Conservation (phyloP, 2,113 vertebrate genomes). For the Aleadryas rufinucha region DNA sequence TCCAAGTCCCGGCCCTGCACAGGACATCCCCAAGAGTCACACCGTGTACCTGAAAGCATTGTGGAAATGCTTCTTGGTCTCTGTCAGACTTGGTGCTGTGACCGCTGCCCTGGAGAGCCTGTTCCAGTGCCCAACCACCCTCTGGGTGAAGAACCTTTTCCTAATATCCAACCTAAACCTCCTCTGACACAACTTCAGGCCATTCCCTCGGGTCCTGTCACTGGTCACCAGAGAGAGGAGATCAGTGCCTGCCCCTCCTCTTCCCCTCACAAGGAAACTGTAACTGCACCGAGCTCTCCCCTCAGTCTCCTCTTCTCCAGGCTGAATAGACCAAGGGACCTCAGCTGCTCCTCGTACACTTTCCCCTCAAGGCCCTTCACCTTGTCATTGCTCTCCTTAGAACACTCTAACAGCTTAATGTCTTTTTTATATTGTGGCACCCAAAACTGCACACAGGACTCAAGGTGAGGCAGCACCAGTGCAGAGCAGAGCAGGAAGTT, state of each 20-base stretch:
- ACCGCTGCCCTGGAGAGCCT: background rate
- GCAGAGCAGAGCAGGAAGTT: background rate
- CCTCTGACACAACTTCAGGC: background rate
- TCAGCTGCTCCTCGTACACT: rapidly evolving
- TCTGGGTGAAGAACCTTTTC: background rate
- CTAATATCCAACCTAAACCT: background rate
- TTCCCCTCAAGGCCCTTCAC: background rate
- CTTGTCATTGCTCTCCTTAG: background rate
- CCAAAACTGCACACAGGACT: background rate
- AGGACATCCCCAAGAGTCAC: background rate
- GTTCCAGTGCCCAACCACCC: background rate
- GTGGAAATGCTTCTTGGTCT: rapidly evolving
- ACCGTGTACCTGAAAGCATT: too few species aligned
- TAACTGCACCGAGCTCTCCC: rapidly evolving
- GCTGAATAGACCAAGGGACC: background rate
- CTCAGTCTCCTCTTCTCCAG: background rate
- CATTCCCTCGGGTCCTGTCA: rapidly evolving
- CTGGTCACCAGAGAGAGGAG: background rate
- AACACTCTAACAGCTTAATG: background rate
- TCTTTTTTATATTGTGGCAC: background rate
- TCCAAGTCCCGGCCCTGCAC: background rate
- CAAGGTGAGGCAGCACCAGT: background rate
- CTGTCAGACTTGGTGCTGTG: background rate
- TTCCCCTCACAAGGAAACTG: rapidly evolving
- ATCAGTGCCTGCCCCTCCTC: background rate